Evolutionary conservation across 2,113 vertebrate genomes (phyloP), one percentile per base, ranked within the genome.

Genomic region (Pseudopodoces humilis): DNA sequence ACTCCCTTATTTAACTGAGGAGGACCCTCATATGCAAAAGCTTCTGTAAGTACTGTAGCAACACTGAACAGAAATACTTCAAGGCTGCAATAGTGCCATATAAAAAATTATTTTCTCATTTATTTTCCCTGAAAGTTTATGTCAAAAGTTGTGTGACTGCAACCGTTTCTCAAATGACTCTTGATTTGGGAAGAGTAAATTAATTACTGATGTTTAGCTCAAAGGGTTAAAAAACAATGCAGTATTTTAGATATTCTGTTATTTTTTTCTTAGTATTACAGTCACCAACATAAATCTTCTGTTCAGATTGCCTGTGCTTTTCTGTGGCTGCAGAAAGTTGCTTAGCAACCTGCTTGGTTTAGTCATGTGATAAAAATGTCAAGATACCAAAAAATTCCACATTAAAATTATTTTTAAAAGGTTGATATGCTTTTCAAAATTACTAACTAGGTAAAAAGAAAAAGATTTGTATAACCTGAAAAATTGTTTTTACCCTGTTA

Each of bases 271-370:
- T 91, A 75, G 60, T 88, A 93, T 94, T 96, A 92, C 37, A 83
- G 53, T 75, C 76, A 94, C 81, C 71, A 91, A 82, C 79, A 89
- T 96, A 96, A 96, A 97, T 96, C 96, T 92, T 71, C 83, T 97
- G 77, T 92, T 94, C 91, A 93, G 79, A 67, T 41, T 83, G 60
- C 75, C 72, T 92, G 60, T 80, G 60, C 46, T 96, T 96, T 97
- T 79, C 89, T 47, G 64, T 70, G 69, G 63, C 52, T 70, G 72
- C 60, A 92, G 82, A 63, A 80, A 14, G 97, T 98, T 97, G 97
- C 98, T 90, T 97, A 97, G 97, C 97, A 97, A 98, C 97, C 31
- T 28, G 55, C 37, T 91, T 89, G 46, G 74, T 93, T 97, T 92
- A 96, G 81, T 94, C 97, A 95, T 83, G 58, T 94, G 96, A 95